phyloP scores from a whole-genome alignment of 2,888 invertebrate genomes.

The Dorcus parallelipipedus region DNA sequence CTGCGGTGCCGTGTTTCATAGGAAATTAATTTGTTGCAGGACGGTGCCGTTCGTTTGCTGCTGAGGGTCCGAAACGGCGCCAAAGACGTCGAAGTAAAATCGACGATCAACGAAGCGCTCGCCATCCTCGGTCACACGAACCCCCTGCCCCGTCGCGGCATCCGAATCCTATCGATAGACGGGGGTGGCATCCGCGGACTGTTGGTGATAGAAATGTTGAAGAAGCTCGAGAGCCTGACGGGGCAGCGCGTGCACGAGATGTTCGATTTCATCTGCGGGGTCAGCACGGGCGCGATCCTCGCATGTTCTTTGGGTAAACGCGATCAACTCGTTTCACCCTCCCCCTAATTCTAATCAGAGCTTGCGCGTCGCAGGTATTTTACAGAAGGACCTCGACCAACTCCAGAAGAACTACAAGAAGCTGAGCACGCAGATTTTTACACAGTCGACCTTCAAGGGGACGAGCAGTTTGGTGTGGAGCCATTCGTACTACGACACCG shows the following conservation, averaged over 20 bases:
- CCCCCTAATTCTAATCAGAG: neutral
- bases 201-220: conserved; percentile 77
- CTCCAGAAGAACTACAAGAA: conserved; percentile 59
- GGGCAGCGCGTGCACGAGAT: conserved; percentile 67
- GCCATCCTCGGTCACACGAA: conserved; percentile 69
- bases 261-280: conserved; percentile 85
- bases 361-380: conserved; percentile 49
- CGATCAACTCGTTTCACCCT: neutral
- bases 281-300: conserved; percentile 81
- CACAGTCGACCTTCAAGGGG: conserved; percentile 62
- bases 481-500: conserved; percentile 86
- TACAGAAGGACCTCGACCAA: conserved; percentile 58
- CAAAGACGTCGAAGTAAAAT: conserved; percentile 42
- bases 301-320: conserved; percentile 65
- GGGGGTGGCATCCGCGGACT: conserved; percentile 90
- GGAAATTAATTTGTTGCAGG: conserved; percentile 38
- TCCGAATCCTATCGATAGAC: conserved; percentile 80
- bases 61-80: conserved; percentile 54
- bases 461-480: conserved; percentile 76
- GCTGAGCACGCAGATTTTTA: conserved; percentile 63
- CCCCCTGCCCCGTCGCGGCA: conserved; percentile 68
- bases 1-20: too few species aligned
- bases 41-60: conserved; percentile 65
- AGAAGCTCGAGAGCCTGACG: conserved; percentile 70
- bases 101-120: conserved; percentile 54